Conservation (phyloP, 37 sponge, comb jelly and placozoan species). For the Oopsacas minuta region DNA sequence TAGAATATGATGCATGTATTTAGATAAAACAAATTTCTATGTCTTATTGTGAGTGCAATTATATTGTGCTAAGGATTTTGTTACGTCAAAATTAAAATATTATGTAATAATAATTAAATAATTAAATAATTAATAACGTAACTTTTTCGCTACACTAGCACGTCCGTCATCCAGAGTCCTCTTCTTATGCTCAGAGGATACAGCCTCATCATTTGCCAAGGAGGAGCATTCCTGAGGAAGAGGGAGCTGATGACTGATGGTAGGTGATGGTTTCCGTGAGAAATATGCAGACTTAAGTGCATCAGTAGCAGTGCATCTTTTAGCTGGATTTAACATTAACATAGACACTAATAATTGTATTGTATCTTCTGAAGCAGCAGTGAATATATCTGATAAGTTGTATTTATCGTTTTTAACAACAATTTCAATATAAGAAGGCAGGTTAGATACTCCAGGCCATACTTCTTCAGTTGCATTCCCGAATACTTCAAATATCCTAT, state of each 20-base stretch:
- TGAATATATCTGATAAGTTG: slow-evolving; percentile 43
- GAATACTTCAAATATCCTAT: slow-evolving; percentile 76
- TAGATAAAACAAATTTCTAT: no score
- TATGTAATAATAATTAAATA: no score
- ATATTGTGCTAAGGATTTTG: no score
- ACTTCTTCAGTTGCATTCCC: slow-evolving; percentile 72
- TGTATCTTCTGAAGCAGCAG: slow-evolving; percentile 75
- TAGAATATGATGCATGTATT: no score
- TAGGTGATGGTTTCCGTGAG: slow-evolving; percentile 51
- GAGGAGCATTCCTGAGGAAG: slow-evolving; percentile 26
- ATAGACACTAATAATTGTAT: slow-evolving; percentile 46
- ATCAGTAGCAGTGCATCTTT: slow-evolving; percentile 41
- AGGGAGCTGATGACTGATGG: slow-evolving; percentile 46
- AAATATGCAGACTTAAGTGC: slow-evolving; percentile 59
- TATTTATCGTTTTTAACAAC: slow-evolving; percentile 36
- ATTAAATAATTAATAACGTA: not conserved
- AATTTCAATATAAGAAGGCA: slow-evolving; percentile 74
- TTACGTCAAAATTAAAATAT: no score
- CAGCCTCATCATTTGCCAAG: not conserved
- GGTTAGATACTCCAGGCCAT: slow-evolving; percentile 69
- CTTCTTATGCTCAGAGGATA: not conserved
- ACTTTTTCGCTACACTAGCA: not conserved
- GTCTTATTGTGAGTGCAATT: no score
- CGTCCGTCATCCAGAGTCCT: not conserved
- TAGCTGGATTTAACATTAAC: slow-evolving; percentile 54